These are phyloP conservation scores for Sebastes miniatus DNA, from an alignment of 2,797 vertebrate genomes.

Conservation along the genomic window DNA sequence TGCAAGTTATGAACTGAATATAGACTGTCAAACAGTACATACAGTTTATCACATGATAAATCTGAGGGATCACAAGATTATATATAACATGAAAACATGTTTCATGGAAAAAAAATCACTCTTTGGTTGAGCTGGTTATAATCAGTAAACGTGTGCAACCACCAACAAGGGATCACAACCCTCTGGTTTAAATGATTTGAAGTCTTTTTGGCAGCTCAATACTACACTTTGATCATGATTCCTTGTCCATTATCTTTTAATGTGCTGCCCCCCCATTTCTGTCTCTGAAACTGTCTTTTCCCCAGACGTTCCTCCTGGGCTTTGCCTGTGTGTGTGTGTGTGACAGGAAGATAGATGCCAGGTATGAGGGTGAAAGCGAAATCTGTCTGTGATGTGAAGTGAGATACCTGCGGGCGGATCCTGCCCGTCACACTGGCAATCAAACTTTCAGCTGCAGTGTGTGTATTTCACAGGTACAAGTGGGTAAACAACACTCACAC, in stretches of 20 bases:
- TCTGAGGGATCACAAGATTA: neutral
- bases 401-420: slow-evolving; percentile 46
- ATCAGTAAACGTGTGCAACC: neutral
- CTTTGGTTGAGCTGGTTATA: neutral
- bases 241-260: neutral
- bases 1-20: neutral
- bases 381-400: slow-evolving; percentile 31
- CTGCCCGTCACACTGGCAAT: slow-evolving; percentile 24
- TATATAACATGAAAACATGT: neutral
- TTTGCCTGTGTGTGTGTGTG: neutral
- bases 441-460: slow-evolving; percentile 35
- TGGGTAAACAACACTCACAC: slow-evolving; percentile 17
- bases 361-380: slow-evolving; percentile 33
- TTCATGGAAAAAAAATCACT: too few relatives aligned
- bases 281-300: slow-evolving; percentile 3
- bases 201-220: neutral
- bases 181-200: neutral
- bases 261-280: neutral
- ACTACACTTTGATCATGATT: neutral
- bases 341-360: slow-evolving; percentile 7
- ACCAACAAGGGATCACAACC: neutral
- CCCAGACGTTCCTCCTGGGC: neutral
- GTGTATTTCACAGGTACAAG: slow-evolving; percentile 45
- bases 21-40: too few relatives aligned
- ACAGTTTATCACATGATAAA: neutral